phyloP scores from a whole-genome alignment of 1,140 invertebrate species.

The Armadillidium nasatum region DNA sequence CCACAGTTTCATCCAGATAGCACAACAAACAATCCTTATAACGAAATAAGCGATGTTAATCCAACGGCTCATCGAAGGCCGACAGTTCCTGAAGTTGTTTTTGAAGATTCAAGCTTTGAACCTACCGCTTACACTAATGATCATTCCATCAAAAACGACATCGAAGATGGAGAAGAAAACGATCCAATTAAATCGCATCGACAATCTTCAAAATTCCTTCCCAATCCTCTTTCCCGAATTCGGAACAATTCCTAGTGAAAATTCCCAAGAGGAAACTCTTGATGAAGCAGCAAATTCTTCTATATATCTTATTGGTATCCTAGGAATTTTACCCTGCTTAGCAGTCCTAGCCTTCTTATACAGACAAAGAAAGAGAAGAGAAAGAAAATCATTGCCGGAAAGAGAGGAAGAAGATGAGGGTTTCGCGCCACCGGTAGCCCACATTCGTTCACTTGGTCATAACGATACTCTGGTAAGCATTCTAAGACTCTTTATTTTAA shows the following conservation, averaged over 20 bases:
- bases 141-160: too few relatives aligned
- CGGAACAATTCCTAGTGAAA: too few relatives aligned
- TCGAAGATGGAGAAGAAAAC: too few relatives aligned
- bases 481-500: background rate
- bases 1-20: too few relatives aligned
- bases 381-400: background rate
- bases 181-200: too few relatives aligned
- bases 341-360: background rate
- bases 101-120: background rate
- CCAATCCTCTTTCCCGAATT: too few relatives aligned
- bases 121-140: background rate
- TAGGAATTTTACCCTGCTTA: background rate
- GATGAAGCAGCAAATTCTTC: background rate
- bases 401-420: background rate
- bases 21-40: too few relatives aligned
- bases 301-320: background rate
- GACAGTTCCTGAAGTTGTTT: background rate
- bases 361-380: background rate
- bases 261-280: too few relatives aligned
- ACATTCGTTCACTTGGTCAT: background rate
- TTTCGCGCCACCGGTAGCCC: background rate
- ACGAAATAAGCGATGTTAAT: background rate
- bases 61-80: background rate
- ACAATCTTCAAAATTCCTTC: too few relatives aligned
- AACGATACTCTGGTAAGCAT: background rate